Base-by-base conservation (phyloP, 2,888 invertebrate genomes). In the Archips crataeganus region DNA sequence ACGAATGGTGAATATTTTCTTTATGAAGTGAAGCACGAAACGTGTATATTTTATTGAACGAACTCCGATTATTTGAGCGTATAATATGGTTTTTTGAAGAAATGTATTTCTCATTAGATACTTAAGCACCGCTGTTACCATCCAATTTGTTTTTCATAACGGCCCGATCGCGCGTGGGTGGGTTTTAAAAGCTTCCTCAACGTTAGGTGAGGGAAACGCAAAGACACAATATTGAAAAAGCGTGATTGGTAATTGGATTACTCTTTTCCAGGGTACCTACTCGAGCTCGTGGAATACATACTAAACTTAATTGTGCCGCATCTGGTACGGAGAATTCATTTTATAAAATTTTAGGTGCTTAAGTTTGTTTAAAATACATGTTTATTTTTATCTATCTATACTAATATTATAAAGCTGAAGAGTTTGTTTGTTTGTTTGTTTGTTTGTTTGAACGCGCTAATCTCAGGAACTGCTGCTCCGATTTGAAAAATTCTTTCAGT, bases 161-260 rank as follows among this genome's bases (percentile, higher is more conserved):
- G 71, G 57, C 49, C 65, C 61, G 45, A 66, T 59, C 74, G 54
- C 47, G 67, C 67, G 62, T 74, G 45, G 65, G 59, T 60, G 47
- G 61, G 36, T 66, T 74, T 51, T 13, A 59, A 42, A 71, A 69
- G 68, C 68, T 49, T 54, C 67, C 47, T 15, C 42, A 13, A 36
- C 57, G 63, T 2, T 42, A 74, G 60, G 66, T 67, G 62, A 47
- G 42, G 36, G 51, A 71, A 74, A 67, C 51, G 62, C 32, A 74
- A 69, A 61, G 63, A 70, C 23, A 74, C 61, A 57, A 49, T 74
- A 74, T 74, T 67, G 71, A 67, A 74, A 66, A 74, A 70, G 65
- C 74, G 65, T 74, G 74, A 74, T 74, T 70, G 65, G 69, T 70
- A 65, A 74, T 74, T 61, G 60, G 45, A 64, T 73, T 73, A 72